phyloP scores from a whole-genome alignment of 2,888 invertebrate species.

The Hedya salicella region DNA sequence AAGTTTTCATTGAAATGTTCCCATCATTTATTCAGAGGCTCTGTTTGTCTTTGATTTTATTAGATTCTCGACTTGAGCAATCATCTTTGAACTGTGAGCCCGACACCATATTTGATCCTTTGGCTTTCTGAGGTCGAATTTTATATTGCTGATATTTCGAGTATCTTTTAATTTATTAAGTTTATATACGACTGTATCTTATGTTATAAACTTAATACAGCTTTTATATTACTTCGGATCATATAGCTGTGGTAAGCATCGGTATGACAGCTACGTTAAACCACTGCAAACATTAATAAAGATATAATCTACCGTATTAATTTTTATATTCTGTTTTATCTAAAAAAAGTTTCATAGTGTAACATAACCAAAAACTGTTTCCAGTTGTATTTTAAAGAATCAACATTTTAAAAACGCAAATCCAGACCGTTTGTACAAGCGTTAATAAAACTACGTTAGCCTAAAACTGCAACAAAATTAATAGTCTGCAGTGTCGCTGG shows the following conservation, averaged over 20 bases:
- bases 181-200: neutral
- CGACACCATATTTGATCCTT: slow-evolving; percentile 4
- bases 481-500: slow-evolving; percentile 41
- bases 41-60: slow-evolving; percentile 31
- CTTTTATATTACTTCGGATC: too few relatives aligned
- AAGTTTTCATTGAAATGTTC: slow-evolving; percentile 27
- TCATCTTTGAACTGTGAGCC: slow-evolving; percentile 5
- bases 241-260: too few relatives aligned
- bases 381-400: neutral
- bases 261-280: too few relatives aligned
- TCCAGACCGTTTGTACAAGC: slow-evolving; percentile 8
- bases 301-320: too few relatives aligned
- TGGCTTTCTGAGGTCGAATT: neutral
- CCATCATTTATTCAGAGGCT: slow-evolving; percentile 13
- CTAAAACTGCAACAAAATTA: slow-evolving; percentile 44
- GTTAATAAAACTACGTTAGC: slow-evolving; percentile 30
- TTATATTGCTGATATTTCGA: neutral
- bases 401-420: slow-evolving; percentile 27
- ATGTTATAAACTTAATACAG: too few relatives aligned
- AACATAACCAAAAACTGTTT: neutral
- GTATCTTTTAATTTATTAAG: neutral
- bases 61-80: slow-evolving; percentile 4
- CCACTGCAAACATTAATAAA: too few relatives aligned
- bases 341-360: too few relatives aligned
- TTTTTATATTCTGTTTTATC: too few relatives aligned